These are phyloP conservation scores for Cirrhinus mrigala DNA, from an alignment of 2,797 vertebrate species.

Conservation along the genomic window DNA sequence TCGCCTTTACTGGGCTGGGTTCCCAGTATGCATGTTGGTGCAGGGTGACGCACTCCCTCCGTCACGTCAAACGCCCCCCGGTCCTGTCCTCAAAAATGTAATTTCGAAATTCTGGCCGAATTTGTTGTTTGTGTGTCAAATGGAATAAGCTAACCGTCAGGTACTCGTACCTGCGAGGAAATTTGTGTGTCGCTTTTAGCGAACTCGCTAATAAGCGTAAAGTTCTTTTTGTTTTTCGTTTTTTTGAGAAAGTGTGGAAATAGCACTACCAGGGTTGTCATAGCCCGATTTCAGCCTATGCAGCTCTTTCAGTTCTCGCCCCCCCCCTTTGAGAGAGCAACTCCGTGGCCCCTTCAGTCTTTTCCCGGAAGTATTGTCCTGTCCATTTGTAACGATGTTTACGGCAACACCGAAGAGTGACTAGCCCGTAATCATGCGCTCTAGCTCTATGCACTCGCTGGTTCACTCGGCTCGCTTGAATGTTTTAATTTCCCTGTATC, in stretches of 20 bases:
- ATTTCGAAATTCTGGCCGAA: conserved; percentile 17
- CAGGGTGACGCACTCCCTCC: conserved; percentile 57
- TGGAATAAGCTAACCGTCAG: conserved; percentile 74
- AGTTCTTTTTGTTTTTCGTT: neutral
- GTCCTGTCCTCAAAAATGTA: conserved; percentile 43
- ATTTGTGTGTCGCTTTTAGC: conserved; percentile 25
- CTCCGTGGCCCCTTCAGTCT: neutral
- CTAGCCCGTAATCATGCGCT: conserved; percentile 54
- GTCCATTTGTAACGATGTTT: conserved; percentile 31
- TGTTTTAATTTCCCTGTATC: conserved; percentile 28
- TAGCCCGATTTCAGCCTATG: conserved; percentile 45
- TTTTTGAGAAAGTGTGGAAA: conserved; percentile 27
- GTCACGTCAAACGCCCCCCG: conserved; percentile 36
- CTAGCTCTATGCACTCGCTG: conserved; percentile 71
- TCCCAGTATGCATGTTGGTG: conserved; percentile 72
- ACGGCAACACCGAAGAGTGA: conserved; percentile 32
- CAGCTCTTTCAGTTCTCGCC: conserved; percentile 39
- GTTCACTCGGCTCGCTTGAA: conserved; percentile 54
- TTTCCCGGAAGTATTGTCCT: neutral
- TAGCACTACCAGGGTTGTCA: conserved; percentile 31
- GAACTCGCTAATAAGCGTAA: conserved; percentile 7
- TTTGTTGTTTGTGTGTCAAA: conserved; percentile 34
- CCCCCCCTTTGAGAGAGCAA: neutral
- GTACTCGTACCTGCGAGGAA: conserved; percentile 52
- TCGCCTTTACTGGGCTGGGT: conserved; percentile 79